Evolutionary conservation across 2,113 vertebrate species (phyloP).

Genomic region (Hippocampus comes): DNA sequence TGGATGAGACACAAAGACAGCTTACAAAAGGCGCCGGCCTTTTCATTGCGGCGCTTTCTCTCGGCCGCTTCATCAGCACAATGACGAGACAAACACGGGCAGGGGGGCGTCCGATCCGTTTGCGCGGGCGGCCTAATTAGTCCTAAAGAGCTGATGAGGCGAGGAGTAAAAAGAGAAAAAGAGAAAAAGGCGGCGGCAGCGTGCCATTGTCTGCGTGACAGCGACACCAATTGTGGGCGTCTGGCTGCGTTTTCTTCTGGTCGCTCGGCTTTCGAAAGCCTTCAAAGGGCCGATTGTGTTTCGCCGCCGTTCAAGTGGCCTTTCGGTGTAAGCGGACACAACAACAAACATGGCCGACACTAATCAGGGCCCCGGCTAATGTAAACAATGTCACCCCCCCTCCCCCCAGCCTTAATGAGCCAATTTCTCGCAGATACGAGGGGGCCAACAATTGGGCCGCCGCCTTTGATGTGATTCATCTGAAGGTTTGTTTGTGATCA

Average conservation of each 20-base stretch:
- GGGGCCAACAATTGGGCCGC: conserved; percentile 77
- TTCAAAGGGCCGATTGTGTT: conserved; percentile 76
- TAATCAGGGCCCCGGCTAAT: conserved; percentile 77
- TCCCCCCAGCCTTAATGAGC: conserved; percentile 79
- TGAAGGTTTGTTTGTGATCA: conserved; percentile 77
- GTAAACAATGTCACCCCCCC: conserved; percentile 76
- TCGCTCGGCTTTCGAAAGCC: conserved; percentile 53
- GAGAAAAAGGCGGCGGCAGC: conserved; percentile 29
- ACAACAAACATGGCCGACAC: conserved; percentile 73
- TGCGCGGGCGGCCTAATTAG: conserved; percentile 80
- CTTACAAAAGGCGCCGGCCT: conserved; percentile 23
- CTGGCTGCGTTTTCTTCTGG: conserved; percentile 35
- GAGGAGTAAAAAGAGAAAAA: conserved; percentile 43
- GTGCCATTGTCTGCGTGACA: conserved; percentile 55
- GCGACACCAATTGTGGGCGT: conserved; percentile 48
- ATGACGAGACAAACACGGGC: conserved; percentile 73
- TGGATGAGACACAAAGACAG: background rate
- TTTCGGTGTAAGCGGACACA: conserved; percentile 67
- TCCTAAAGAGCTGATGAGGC: conserved; percentile 68
- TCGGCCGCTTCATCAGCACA: conserved; percentile 71
- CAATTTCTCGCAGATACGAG: conserved; percentile 78
- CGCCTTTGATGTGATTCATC: conserved; percentile 82
- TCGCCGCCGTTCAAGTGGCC: conserved; percentile 69
- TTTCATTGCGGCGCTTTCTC: conserved; percentile 53
- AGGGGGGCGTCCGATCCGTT: background rate